A percentile compares a stretch with the other conserved stretches of the same genome.
phyloP scores from a whole-genome alignment of 2,797 vertebrate species.

The Pangasius larnaudii region DNA sequence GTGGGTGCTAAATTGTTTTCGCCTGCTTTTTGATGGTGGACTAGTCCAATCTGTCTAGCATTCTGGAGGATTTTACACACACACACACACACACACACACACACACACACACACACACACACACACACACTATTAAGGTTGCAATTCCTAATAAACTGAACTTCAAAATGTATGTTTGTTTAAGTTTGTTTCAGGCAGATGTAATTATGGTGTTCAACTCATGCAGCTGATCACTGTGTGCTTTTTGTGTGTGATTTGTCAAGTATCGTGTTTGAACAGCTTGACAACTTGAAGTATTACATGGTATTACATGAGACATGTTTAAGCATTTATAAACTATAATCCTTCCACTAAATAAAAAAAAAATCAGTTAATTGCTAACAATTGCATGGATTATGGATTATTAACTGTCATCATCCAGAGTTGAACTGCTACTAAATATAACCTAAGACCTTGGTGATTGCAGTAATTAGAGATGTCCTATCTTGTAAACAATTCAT shows the following conservation, averaged over 20 bases:
- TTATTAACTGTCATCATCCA: neutral
- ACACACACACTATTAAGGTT: no score
- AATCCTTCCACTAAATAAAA: neutral
- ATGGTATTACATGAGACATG: neutral
- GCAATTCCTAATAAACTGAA: no score
- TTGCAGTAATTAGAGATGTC: neutral
- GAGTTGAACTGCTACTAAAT: neutral
- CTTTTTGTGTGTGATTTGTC: neutral
- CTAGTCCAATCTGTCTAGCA: neutral
- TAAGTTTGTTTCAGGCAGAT: neutral
- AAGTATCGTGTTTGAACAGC: neutral
- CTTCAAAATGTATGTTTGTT: no score
- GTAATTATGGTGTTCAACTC: neutral
- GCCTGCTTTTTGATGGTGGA: neutral
- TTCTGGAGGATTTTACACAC: neutral
- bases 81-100: no score
- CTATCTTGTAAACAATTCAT: neutral
- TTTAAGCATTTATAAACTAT: neutral
- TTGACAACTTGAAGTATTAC: neutral
- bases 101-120: no score
- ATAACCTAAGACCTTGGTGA: neutral
- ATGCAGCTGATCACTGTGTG: neutral
- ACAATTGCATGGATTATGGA: neutral
- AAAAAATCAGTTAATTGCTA: neutral
- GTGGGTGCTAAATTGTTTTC: slow-evolving; percentile 33